A percentile compares a stretch with the other conserved stretches of the same genome.
Conservation (phyloP, 2,797 vertebrate species). For the Argya squamiceps region DNA sequence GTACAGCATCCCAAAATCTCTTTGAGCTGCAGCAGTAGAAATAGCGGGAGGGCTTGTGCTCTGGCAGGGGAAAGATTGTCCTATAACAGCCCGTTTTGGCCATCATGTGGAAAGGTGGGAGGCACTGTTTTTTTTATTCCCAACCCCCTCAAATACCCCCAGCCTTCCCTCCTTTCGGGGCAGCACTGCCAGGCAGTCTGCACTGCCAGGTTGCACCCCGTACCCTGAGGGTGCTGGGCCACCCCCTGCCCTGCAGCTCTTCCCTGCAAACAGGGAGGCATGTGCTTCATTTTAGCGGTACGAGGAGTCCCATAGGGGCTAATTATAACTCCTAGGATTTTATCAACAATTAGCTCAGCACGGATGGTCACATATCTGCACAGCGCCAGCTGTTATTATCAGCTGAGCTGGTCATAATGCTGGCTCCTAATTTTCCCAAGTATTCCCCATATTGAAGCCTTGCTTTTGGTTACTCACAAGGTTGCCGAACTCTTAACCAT, state of each 20-base stretch:
- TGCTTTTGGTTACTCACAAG: neutral
- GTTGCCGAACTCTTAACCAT: neutral
- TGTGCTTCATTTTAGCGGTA: neutral
- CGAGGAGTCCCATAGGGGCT: neutral
- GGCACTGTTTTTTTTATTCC: neutral
- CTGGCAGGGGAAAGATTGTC: neutral
- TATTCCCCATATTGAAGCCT: neutral
- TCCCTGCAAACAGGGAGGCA: neutral
- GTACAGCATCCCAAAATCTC: neutral
- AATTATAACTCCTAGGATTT: slow-evolving; percentile 56
- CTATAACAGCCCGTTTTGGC: neutral
- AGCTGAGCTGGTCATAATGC: neutral
- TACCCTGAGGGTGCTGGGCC: neutral
- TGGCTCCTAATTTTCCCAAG: neutral
- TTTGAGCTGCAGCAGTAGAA: neutral
- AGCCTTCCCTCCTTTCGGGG: neutral
- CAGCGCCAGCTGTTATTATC: neutral
- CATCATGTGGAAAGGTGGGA: neutral
- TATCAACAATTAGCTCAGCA: slow-evolving; percentile 66
- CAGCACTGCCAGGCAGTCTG: fast-evolving
- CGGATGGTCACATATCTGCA: slow-evolving; percentile 45
- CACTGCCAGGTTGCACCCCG: fast-evolving
- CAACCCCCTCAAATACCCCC: fast-evolving
- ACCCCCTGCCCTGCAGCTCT: neutral
- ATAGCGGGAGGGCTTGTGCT: neutral